Percentiles rank a stretch among this genome's conserved stretches.
Conservation (phyloP, 2,888 invertebrate species). For the Oegoconia quadripuncta region DNA sequence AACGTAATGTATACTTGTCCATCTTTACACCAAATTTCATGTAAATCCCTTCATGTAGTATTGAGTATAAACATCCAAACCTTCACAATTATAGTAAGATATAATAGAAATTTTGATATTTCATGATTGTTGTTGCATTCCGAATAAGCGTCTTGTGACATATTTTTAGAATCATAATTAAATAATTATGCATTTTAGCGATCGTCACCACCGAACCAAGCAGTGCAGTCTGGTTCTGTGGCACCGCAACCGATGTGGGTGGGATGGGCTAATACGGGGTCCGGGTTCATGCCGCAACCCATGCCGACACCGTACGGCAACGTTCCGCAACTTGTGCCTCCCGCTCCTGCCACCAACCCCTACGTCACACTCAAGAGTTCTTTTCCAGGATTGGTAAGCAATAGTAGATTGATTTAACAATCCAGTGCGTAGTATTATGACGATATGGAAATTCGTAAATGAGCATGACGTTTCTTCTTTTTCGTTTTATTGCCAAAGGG, state of each 20-base stretch:
- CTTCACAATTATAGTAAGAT: too few species aligned
- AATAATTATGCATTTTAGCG: constrained; percentile 31
- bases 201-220: constrained; percentile 36
- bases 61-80: too few species aligned
- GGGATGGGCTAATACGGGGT: constrained; percentile 48
- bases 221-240: constrained; percentile 17
- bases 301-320: constrained; percentile 19
- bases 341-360: constrained; percentile 41
- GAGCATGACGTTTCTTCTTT: too few species aligned
- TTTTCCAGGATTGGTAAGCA: constrained; percentile 56
- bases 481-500: too few species aligned
- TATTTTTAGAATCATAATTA: too few species aligned
- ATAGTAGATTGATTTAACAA: not conserved
- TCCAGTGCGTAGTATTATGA: not conserved
- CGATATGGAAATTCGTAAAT: too few species aligned
- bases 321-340: constrained; percentile 16
- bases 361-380: constrained; percentile 49
- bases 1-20: too few species aligned
- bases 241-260: constrained; percentile 48
- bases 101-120: too few species aligned
- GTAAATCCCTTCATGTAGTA: too few species aligned
- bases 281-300: constrained; percentile 34
- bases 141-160: too few species aligned
- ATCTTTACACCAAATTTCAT: too few species aligned
- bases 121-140: too few species aligned